phyloP scores from a whole-genome alignment of 2,888 invertebrate genomes.

The Drosophila neotestacea region DNA sequence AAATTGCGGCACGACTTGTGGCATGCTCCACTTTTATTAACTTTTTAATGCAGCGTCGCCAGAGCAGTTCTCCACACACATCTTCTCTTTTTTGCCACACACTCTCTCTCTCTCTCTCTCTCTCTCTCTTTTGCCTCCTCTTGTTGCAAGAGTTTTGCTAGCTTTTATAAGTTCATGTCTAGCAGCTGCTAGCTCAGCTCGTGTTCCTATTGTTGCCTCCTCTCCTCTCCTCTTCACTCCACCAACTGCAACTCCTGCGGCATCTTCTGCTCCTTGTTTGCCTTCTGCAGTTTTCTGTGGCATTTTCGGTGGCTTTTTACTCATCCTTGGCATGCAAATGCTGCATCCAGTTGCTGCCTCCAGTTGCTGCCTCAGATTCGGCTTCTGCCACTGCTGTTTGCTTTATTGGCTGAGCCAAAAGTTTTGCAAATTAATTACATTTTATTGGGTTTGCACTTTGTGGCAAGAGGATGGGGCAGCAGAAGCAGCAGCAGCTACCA shows the following conservation, averaged over 20 bases:
- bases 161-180: slow-evolving; percentile 76
- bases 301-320: slow-evolving; percentile 51
- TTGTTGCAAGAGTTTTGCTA: slow-evolving; percentile 61
- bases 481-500: neutral
- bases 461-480: neutral
- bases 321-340: slow-evolving; percentile 67
- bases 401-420: slow-evolving; percentile 71
- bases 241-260: neutral
- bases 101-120: no score
- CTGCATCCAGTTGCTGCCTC: slow-evolving; percentile 11
- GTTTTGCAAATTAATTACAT: slow-evolving; percentile 78
- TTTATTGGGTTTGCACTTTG: slow-evolving; percentile 66
- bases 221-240: neutral
- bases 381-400: slow-evolving; percentile 26
- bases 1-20: slow-evolving; percentile 80
- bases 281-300: slow-evolving; percentile 47
- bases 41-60: slow-evolving; percentile 77
- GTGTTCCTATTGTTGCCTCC: slow-evolving; percentile 22
- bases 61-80: slow-evolving; percentile 15
- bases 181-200: slow-evolving; percentile 67
- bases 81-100: no score
- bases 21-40: slow-evolving; percentile 80
- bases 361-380: slow-evolving; percentile 4
- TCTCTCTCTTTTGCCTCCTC: neutral
- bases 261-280: slow-evolving; percentile 25